A percentile compares a stretch with the other conserved stretches of the same genome.
Evolutionary conservation across 2,797 vertebrate species (phyloP).

Genomic region (Chaetophractus vellerosus): DNA sequence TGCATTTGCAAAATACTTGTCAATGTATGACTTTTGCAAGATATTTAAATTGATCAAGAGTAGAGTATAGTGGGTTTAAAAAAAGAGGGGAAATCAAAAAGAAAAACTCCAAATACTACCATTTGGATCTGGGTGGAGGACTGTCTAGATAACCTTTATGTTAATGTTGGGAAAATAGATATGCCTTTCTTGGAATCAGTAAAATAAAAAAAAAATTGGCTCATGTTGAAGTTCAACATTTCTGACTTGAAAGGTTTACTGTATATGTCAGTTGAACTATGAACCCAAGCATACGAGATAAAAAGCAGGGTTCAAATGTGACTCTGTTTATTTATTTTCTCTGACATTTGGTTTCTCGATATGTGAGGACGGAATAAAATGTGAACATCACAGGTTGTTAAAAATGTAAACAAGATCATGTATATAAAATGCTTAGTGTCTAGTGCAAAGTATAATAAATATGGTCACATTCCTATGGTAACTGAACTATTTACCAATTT

Average conservation of each 20-base stretch:
- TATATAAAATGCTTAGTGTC: neutral
- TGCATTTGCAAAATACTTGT: neutral
- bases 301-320: neutral
- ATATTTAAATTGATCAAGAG: neutral
- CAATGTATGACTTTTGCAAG: neutral
- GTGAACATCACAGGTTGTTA: neutral
- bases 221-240: neutral
- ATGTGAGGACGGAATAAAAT: neutral
- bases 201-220: neutral
- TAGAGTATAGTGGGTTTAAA: neutral
- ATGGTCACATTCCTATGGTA: neutral
- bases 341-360: neutral
- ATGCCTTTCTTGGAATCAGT: neutral
- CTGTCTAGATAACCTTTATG: neutral
- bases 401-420: neutral
- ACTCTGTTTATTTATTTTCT: neutral
- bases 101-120: neutral
- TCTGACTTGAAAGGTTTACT: neutral
- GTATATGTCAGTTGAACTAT: neutral
- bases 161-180: neutral
- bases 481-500: neutral
- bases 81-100: neutral
- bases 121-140: neutral
- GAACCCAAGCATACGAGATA: neutral
- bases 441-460: neutral